Conservation (phyloP, 2,888 invertebrate species). For the Ecdyonurus torrentis region DNA sequence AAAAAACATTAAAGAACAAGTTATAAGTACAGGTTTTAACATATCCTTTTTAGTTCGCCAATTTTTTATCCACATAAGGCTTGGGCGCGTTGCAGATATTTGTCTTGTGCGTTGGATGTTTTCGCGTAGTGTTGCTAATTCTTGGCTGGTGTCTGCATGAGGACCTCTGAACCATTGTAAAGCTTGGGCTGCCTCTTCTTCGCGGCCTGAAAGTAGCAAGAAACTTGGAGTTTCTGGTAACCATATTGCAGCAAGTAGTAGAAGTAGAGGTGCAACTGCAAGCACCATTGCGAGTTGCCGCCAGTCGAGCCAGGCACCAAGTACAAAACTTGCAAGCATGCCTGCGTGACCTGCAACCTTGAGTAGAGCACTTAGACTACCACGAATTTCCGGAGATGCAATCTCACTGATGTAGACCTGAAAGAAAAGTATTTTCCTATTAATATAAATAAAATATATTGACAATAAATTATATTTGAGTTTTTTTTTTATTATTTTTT, state of each 20-base stretch:
- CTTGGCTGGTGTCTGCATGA: conserved; percentile 56
- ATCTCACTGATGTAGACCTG: conserved; percentile 85
- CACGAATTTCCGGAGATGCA: conserved; percentile 69
- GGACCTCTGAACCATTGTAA: conserved; percentile 71
- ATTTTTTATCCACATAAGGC: not conserved
- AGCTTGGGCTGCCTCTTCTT: conserved; percentile 52
- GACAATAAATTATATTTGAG: not conserved
- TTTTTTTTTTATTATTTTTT: not conserved
- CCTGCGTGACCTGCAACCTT: conserved; percentile 77
- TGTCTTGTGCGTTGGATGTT: conserved; percentile 31
- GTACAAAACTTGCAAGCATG: conserved; percentile 63
- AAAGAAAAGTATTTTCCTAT: conserved; percentile 14
- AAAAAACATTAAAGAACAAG: conserved; percentile 77
- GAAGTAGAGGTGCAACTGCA: conserved; percentile 56
- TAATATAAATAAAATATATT: not conserved
- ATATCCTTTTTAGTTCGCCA: conserved; percentile 21
- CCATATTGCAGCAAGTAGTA: conserved; percentile 57
- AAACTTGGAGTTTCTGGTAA: conserved; percentile 84
- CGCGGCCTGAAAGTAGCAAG: conserved; percentile 54
- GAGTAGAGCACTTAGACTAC: conserved; percentile 68
- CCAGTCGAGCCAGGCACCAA: conserved; percentile 74
- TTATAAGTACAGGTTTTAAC: conserved; percentile 58
- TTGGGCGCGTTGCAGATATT: not conserved
- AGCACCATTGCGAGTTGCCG: conserved; percentile 66
- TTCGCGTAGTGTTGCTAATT: conserved; percentile 50